phyloP scores from a whole-genome alignment of 2,888 invertebrate species.

The Lamproptera curius region DNA sequence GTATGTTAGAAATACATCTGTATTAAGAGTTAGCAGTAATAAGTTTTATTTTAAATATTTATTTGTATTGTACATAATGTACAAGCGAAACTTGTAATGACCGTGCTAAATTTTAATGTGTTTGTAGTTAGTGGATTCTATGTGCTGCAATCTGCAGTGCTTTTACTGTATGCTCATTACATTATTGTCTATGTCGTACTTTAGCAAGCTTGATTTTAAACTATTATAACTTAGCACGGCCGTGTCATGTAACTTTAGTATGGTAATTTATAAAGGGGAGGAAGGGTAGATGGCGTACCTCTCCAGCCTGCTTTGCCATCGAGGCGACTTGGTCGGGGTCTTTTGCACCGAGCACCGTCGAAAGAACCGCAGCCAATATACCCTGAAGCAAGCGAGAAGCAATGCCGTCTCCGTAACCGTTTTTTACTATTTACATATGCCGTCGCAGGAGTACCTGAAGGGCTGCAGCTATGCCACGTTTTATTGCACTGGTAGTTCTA shows the following conservation, averaged over 20 bases:
- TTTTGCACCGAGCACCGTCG: conserved; percentile 93
- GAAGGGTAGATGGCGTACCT: conserved; percentile 85
- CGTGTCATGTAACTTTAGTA: no score
- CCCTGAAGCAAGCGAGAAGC: conserved; percentile 87
- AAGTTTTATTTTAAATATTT: background rate
- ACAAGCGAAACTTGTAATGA: conserved; percentile 10
- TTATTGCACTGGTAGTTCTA: no score
- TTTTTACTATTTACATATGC: conserved; percentile 70
- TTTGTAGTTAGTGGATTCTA: no score
- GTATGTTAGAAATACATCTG: background rate
- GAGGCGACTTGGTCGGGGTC: conserved; percentile 94
- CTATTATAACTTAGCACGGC: conserved; percentile 15
- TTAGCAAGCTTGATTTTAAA: no score
- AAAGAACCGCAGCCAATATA: conserved; percentile 94
- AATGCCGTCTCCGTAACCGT: conserved; percentile 74
- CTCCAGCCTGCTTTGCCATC: conserved; percentile 96
- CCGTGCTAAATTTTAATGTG: no score
- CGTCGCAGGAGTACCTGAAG: conserved; percentile 53
- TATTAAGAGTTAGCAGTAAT: background rate
- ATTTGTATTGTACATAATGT: background rate
- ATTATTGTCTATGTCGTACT: no score
- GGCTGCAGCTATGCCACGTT: no score
- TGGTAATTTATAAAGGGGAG: conserved; percentile 54
- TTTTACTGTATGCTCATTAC: no score
- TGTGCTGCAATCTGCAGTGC: no score